phyloP scores from a whole-genome alignment of 2,888 invertebrate species.

The Hemithea aestivaria region DNA sequence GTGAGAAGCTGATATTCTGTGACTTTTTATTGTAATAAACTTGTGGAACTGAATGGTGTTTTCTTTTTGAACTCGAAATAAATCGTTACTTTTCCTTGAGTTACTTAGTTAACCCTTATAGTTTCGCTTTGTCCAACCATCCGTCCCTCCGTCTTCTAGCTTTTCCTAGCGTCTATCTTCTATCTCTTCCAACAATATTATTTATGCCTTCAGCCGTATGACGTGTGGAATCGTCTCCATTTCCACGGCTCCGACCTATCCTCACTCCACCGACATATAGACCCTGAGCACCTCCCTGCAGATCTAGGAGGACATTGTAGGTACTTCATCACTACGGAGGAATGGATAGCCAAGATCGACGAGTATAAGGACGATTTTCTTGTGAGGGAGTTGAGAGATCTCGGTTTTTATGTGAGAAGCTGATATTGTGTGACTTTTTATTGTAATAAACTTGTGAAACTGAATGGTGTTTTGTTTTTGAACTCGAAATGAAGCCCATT shows the following conservation, averaged over 20 bases:
- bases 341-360: constrained; percentile 79
- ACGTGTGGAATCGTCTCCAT: constrained; percentile 67
- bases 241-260: constrained; percentile 63
- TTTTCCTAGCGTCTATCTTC: constrained; percentile 84
- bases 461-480: too few species aligned
- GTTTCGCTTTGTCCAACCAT: too few species aligned
- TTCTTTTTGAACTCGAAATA: too few species aligned
- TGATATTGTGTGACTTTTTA: constrained; percentile 8
- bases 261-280: constrained; percentile 59
- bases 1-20: neutral
- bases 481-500: too few species aligned
- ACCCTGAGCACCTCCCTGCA: constrained; percentile 55
- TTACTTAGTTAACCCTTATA: too few species aligned
- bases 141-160: too few species aligned
- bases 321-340: constrained; percentile 79
- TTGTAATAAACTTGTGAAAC: too few species aligned
- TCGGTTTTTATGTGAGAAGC: constrained; percentile 73
- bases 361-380: constrained; percentile 74
- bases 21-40: too few species aligned
- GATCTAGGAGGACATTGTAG: constrained; percentile 70
- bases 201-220: constrained; percentile 83
- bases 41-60: too few species aligned
- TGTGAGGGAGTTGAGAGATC: constrained; percentile 79
- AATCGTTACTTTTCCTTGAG: too few species aligned
- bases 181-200: constrained; percentile 88